These are phyloP conservation scores for Platycheirus rosarum DNA, from an alignment of 2,888 invertebrate species.

Conservation along the genomic window DNA sequence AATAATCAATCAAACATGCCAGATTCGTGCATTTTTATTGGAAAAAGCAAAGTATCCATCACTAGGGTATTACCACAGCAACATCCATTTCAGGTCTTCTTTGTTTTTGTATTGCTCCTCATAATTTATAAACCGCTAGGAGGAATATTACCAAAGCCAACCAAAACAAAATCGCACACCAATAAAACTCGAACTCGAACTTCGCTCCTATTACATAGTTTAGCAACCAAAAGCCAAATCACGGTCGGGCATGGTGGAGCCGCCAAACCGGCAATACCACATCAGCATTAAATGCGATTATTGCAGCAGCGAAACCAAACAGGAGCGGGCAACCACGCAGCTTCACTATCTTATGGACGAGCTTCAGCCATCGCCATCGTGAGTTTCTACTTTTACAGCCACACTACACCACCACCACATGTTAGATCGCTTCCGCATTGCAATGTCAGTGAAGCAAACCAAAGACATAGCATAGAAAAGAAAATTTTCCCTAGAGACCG, in stretches of 20 bases:
- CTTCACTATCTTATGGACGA: slow-evolving; percentile 15
- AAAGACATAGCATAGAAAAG: slow-evolving; percentile 70
- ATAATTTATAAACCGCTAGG: slow-evolving; percentile 5
- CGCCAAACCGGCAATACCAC: slow-evolving; percentile 48
- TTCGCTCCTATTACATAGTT: slow-evolving; percentile 67
- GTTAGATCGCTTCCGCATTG: slow-evolving; percentile 71
- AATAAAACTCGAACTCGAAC: slow-evolving; percentile 72
- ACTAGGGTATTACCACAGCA: no score
- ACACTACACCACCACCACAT: slow-evolving; percentile 21
- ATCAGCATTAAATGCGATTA: slow-evolving; percentile 41
- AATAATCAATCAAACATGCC: no score
- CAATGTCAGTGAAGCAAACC: slow-evolving; percentile 72
- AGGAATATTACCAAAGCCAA: slow-evolving; percentile 46
- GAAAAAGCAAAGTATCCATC: no score
- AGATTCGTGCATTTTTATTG: no score
- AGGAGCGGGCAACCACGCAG: slow-evolving; percentile 21
- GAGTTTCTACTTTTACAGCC: slow-evolving; percentile 31
- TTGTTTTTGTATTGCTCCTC: neutral
- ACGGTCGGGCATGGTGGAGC: slow-evolving; percentile 45
- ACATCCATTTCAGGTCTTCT: neutral
- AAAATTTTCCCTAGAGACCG: slow-evolving; percentile 58
- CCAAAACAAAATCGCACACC: slow-evolving; percentile 52
- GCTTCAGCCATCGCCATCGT: slow-evolving; percentile 24
- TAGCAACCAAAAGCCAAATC: slow-evolving; percentile 54
- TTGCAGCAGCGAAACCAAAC: slow-evolving; percentile 55